Percentiles rank a stretch among this genome's conserved stretches.
Evolutionary conservation across 2,113 vertebrate species (phyloP).

Genomic region (Sinocyclocheilus anshuiensis): DNA sequence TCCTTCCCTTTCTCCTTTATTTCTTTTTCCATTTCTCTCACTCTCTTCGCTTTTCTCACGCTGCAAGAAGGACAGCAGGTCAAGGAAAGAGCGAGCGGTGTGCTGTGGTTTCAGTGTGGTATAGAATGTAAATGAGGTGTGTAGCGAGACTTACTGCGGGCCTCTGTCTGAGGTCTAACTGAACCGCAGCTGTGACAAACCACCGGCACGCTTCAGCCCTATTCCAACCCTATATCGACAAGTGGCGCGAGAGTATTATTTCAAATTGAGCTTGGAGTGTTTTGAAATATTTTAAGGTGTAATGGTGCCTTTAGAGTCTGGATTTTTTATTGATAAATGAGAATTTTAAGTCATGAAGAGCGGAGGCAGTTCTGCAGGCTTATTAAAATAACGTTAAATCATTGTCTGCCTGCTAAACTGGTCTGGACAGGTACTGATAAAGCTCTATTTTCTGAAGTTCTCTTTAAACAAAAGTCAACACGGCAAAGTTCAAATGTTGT

Average conservation of each 20-base stretch:
- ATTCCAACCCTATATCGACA: not conserved
- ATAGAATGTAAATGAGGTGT: conserved; percentile 41
- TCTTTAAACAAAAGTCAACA: not conserved
- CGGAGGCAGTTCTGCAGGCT: not conserved
- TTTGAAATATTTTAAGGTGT: not conserved
- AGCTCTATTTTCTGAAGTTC: not conserved
- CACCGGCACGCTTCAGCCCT: not conserved
- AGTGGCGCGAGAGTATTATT: not conserved
- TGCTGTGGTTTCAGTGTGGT: conserved; percentile 31
- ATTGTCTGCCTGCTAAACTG: conserved; percentile 6
- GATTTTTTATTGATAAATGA: conserved; percentile 2
- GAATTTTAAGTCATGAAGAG: not conserved
- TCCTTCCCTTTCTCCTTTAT: not conserved
- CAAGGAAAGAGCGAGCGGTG: conserved; percentile 33
- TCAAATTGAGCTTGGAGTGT: not conserved
- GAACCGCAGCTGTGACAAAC: conserved; percentile 12
- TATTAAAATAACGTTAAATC: not conserved
- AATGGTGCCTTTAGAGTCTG: not conserved
- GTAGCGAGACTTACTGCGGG: conserved; percentile 25
- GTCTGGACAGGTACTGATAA: conserved; percentile 7
- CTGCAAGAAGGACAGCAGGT: conserved; percentile 30
- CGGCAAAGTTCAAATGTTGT: not conserved
- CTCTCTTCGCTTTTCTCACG: not conserved
- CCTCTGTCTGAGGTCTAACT: not conserved
- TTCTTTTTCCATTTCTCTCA: not conserved